Base-by-base conservation (phyloP, 2,888 invertebrate species). In the Rhagophthalmus giganteus region DNA sequence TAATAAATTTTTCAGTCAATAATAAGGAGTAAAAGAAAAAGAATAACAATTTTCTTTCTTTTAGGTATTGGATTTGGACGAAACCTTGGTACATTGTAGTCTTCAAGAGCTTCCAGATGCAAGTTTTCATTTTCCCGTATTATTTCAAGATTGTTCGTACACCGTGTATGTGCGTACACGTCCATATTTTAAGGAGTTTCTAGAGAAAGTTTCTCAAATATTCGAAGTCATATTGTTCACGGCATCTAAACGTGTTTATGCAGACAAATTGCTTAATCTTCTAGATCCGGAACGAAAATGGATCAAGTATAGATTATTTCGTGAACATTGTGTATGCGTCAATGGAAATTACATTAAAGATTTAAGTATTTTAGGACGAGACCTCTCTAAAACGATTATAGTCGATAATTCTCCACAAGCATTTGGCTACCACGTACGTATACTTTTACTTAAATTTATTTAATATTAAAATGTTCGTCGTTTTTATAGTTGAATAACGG, bases 281-380 rank as follows among this genome's bases (percentile, higher is more conserved):
- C 79, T 97, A 28, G 96, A 97, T 74, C 93, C 95, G 0, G 82
- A 89, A 24, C 79, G 94, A 28, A 86, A 88, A 60, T 87, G 92
- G 81, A 94, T 96, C 62, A 92, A 91, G 77, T 93, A 89, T 73
- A 86, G 96, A 44, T 76, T 97, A 57, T 97, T 95, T 78, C 85
- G 96, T 51, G 96, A 97, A 69, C 96, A 97, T 69, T 97, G 96
- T 69, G 88, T 95, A 0, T 90, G 92, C 62, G 91, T 96, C 20
- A 92, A 94, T 76, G 95, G 95, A 1, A 95, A 95, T 78, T 97
- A 96, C 74, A 93, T 97, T 56, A 96, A 97, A 73, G 96, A 97
- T 75, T 80, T 97, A 45, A 88, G 89, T 6, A 95, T 96, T 61
- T 80, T 97, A 35, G 95, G 95, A 8, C 80, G 96, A 32, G 96